Percentiles rank a stretch among this genome's conserved stretches.
These are phyloP conservation scores for Salvelinus alpinus DNA, from an alignment of 2,113 vertebrate species.

Conservation along the genomic window DNA sequence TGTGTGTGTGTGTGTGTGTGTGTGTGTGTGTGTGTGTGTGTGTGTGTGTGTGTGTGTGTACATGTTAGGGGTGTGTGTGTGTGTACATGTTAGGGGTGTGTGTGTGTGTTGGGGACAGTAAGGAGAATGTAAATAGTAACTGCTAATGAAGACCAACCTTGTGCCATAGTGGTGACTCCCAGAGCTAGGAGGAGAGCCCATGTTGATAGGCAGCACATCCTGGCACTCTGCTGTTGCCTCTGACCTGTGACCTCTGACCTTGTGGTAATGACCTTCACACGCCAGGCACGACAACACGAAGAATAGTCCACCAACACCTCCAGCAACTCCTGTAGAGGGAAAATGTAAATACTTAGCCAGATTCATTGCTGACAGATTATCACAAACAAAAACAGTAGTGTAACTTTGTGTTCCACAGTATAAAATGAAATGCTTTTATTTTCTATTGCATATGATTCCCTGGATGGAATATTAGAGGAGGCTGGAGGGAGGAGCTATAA, in stretches of 20 bases:
- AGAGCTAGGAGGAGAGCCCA: slow-evolving; percentile 56
- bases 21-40: slow-evolving; percentile 1
- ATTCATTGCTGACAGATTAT: neutral
- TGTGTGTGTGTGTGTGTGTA: neutral
- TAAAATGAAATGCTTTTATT: neutral
- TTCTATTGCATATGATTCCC: neutral
- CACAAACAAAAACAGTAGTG: neutral
- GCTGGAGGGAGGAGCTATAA: too few species aligned
- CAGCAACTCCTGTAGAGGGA: slow-evolving; percentile 19
- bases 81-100: neutral
- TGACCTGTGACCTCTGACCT: slow-evolving; percentile 55
- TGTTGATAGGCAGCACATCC: slow-evolving; percentile 55
- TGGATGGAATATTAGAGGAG: neutral
- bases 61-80: neutral
- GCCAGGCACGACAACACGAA: slow-evolving; percentile 29
- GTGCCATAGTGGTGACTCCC: slow-evolving; percentile 54
- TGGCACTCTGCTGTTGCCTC: slow-evolving; percentile 35
- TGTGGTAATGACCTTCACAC: slow-evolving; percentile 27
- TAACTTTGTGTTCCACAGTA: neutral
- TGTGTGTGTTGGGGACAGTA: neutral
- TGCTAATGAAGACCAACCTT: slow-evolving; percentile 58
- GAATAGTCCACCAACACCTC: slow-evolving; percentile 18
- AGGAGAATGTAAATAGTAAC: neutral
- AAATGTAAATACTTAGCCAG: neutral
- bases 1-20: neutral